These are phyloP conservation scores for Platysternon megacephalum DNA, from an alignment of 2,113 vertebrate genomes.

Conservation along the genomic window DNA sequence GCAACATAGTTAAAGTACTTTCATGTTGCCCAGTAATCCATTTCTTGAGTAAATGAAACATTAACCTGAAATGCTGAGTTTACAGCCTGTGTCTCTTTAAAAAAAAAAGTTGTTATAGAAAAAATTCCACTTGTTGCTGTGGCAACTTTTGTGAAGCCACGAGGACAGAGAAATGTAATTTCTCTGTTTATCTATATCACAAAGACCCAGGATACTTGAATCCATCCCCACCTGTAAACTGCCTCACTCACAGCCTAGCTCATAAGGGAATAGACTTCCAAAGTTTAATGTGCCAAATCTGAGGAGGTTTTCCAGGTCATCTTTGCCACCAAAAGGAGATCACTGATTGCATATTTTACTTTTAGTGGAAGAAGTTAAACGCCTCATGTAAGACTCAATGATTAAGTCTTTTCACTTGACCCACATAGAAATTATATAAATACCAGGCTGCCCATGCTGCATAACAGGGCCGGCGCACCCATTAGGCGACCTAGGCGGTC, in stretches of 20 bases:
- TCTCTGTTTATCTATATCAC: background rate
- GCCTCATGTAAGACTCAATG: background rate
- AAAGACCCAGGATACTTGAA: background rate
- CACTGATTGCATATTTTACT: background rate
- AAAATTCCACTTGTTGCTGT: background rate
- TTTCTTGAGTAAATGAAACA: background rate
- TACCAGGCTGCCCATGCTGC: conserved; percentile 38
- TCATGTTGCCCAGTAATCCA: background rate
- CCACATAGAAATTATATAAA: conserved; percentile 1
- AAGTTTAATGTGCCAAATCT: background rate
- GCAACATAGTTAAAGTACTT: background rate
- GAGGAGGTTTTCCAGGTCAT: background rate
- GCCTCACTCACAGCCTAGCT: background rate
- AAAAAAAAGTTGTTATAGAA: background rate
- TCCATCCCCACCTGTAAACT: accelerated
- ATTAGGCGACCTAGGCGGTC: too few relatives aligned
- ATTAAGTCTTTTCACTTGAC: background rate
- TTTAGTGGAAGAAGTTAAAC: background rate
- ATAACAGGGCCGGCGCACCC: too few relatives aligned
- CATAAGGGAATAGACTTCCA: background rate
- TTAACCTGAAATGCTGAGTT: background rate
- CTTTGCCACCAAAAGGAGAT: background rate
- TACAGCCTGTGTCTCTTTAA: background rate
- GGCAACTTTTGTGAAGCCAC: background rate
- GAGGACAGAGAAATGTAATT: background rate